Percentiles rank a stretch among this genome's conserved stretches.
These are phyloP conservation scores for Paratrypauchen microcephalus DNA, from an alignment of 2,797 vertebrate genomes.

Conservation along the genomic window DNA sequence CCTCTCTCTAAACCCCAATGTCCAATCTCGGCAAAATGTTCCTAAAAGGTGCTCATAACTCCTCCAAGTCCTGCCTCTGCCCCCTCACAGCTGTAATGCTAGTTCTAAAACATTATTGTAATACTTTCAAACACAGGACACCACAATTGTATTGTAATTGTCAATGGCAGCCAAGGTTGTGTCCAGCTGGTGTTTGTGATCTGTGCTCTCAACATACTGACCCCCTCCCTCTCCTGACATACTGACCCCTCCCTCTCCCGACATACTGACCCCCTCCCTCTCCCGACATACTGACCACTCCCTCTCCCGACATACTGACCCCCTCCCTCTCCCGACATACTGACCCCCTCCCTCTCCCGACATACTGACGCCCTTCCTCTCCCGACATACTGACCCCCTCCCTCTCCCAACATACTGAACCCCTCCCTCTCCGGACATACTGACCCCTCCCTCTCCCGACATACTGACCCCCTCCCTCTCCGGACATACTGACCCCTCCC, in stretches of 20 bases:
- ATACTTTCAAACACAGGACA: not conserved
- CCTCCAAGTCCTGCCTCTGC: no score
- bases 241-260: slow-evolving; percentile 41
- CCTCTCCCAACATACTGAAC: no score
- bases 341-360: slow-evolving; percentile 42
- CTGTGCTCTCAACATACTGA: slow-evolving; percentile 36
- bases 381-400: no score
- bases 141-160: not conserved
- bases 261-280: slow-evolving; percentile 50
- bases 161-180: not conserved
- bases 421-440: slow-evolving; percentile 22
- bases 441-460: slow-evolving; percentile 37
- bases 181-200: not conserved
- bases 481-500: not conserved
- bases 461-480: no score
- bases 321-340: slow-evolving; percentile 34
- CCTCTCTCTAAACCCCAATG: no score
- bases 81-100: no score
- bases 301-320: slow-evolving; percentile 28
- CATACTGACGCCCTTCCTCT: no score
- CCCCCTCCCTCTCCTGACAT: slow-evolving; percentile 40
- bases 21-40: no score
- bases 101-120: not conserved
- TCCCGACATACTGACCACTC: slow-evolving; percentile 14
- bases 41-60: no score